A percentile compares a stretch with the other conserved stretches of the same genome.
Evolutionary conservation across 2,888 invertebrate species (phyloP).

Genomic region (Pandemis corylana): DNA sequence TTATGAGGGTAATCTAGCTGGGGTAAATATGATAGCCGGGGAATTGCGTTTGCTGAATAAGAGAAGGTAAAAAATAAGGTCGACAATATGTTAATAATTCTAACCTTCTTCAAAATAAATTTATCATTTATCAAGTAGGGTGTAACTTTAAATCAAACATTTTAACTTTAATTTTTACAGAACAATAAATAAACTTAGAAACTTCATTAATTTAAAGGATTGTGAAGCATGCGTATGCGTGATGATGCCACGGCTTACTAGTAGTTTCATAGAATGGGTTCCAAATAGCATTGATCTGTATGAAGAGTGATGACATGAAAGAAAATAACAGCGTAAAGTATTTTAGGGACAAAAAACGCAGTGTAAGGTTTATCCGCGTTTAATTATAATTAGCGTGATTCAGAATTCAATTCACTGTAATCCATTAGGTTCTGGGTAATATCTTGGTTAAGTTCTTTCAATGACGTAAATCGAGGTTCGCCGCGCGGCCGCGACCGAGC

Average conservation of each 20-base stretch:
- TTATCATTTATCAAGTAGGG: too few relatives aligned
- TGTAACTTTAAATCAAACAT: too few relatives aligned
- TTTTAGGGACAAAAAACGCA: slow-evolving; percentile 10
- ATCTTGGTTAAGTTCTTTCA: slow-evolving; percentile 33
- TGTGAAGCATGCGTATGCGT: neutral
- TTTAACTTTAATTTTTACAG: neutral
- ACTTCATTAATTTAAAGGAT: neutral
- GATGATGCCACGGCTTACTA: neutral
- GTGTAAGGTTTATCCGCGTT: slow-evolving; percentile 10
- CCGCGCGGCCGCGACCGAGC: slow-evolving; percentile 5
- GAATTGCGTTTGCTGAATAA: neutral
- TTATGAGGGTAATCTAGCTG: neutral
- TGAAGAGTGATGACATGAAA: slow-evolving; percentile 14
- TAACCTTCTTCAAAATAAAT: too few relatives aligned
- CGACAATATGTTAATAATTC: too few relatives aligned
- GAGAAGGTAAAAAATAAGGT: too few relatives aligned
- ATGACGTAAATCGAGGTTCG: slow-evolving; percentile 33
- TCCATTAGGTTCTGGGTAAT: slow-evolving; percentile 35
- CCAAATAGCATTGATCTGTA: slow-evolving; percentile 11
- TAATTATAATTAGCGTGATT: slow-evolving; percentile 35
- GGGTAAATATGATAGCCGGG: neutral
- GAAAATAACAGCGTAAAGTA: neutral
- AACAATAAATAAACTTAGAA: neutral
- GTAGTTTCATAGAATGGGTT: neutral
- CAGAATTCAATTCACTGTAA: slow-evolving; percentile 24